Conservation (phyloP, 2,797 vertebrate species). For the Corythornis leucogaster region DNA sequence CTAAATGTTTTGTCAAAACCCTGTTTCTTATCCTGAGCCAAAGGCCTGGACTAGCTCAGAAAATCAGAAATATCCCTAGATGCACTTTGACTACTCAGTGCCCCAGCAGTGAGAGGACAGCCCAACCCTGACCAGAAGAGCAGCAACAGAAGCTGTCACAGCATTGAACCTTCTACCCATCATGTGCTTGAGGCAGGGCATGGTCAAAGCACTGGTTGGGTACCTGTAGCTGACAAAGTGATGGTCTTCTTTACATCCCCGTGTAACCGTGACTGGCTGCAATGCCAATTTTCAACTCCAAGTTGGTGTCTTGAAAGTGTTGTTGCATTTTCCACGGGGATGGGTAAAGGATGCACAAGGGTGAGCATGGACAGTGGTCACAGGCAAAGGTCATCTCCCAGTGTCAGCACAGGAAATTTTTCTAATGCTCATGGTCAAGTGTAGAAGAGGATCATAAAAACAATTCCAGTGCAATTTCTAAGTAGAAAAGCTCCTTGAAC, state of each 20-base stretch:
- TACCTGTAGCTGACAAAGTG: not conserved
- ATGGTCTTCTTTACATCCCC: rapidly evolving
- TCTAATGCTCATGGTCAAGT: not conserved
- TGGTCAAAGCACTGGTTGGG: not conserved
- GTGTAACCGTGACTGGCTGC: not conserved
- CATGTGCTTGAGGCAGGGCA: rapidly evolving
- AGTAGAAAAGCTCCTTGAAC: not conserved
- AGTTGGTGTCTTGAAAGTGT: not conserved
- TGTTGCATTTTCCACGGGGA: not conserved
- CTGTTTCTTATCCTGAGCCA: not conserved
- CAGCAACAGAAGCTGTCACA: not conserved
- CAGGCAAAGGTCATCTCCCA: not conserved
- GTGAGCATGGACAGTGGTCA: not conserved
- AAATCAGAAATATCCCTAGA: not conserved
- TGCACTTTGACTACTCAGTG: not conserved
- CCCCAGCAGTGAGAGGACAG: not conserved
- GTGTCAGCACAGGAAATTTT: conserved; percentile 19
- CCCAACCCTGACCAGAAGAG: not conserved
- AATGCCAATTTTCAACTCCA: not conserved
- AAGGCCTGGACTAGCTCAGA: not conserved
- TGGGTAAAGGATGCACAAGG: not conserved
- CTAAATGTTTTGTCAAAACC: not conserved
- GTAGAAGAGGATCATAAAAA: not conserved
- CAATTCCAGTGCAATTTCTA: not conserved
- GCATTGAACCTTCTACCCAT: not conserved